These are phyloP conservation scores for Sphaeridia pumilis DNA, from an alignment of 2,888 invertebrate species.

Conservation along the genomic window DNA sequence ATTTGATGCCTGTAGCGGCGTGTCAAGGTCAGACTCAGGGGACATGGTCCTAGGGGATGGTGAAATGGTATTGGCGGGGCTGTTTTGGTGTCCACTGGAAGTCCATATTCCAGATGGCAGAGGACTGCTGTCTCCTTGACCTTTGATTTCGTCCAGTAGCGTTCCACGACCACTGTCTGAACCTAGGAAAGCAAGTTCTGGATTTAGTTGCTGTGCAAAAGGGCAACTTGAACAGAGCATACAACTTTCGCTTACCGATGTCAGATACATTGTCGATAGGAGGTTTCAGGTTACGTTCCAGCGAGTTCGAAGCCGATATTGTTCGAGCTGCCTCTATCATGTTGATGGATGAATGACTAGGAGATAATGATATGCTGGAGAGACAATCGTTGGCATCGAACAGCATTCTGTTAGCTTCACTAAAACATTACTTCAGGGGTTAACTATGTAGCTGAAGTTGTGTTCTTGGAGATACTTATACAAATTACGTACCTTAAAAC, in stretches of 20 bases:
- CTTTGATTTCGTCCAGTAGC: conserved; percentile 28
- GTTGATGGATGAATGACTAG: not conserved
- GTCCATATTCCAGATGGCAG: conserved; percentile 29
- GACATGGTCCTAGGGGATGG: not conserved
- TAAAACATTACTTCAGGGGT: conserved; percentile 33
- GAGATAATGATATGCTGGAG: conserved; percentile 37
- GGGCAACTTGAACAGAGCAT: too few species aligned
- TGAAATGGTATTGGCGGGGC: not conserved
- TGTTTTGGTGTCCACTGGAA: too few species aligned
- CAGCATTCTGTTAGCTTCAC: conserved; percentile 47
- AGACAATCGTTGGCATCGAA: conserved; percentile 50
- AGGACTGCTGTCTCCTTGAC: conserved; percentile 31
- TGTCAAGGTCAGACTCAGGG: not conserved
- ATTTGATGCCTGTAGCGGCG: conserved; percentile 1
- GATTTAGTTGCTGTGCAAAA: too few species aligned
- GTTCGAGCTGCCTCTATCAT: conserved; percentile 1
- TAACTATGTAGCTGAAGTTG: too few species aligned
- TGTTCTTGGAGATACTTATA: too few species aligned
- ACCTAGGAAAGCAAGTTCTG: not conserved
- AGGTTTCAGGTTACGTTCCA: not conserved
- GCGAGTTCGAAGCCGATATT: conserved; percentile 1
- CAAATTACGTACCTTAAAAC: conserved; percentile 44
- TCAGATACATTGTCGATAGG: not conserved
- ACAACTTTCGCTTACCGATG: not conserved
- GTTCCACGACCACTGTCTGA: conserved; percentile 32